Evolutionary conservation across 2,888 invertebrate genomes (phyloP).

Genomic region (Cryptophagus acutangulus): DNA sequence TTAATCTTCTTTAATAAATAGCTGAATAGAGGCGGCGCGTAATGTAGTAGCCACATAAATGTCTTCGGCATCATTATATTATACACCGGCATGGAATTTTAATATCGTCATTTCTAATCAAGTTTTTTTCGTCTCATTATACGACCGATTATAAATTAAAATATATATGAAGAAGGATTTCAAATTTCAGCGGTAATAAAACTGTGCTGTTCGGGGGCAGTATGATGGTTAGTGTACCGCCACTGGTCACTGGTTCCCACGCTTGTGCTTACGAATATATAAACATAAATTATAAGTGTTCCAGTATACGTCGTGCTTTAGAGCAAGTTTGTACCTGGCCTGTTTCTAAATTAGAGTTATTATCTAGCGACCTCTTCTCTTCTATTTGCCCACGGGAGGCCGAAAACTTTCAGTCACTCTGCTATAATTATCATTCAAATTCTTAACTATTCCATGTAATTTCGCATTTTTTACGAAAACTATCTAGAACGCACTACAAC

Average conservation of each 20-base stretch:
- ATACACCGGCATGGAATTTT: slow-evolving; percentile 2
- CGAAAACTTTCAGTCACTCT: not conserved
- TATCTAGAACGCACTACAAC: no score
- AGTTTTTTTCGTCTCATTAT: not conserved
- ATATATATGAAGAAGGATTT: not conserved
- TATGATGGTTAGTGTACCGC: no score
- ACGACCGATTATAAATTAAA: not conserved
- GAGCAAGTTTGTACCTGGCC: slow-evolving; percentile 25
- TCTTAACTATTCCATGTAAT: not conserved
- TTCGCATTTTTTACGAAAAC: no score
- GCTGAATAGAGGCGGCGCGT: not conserved
- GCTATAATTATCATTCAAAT: not conserved
- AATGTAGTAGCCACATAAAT: slow-evolving; percentile 2
- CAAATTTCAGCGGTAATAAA: no score
- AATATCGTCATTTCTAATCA: not conserved
- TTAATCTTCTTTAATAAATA: slow-evolving; percentile 3
- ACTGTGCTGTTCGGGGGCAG: no score
- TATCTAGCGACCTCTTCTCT: slow-evolving; percentile 23
- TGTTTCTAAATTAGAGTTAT: slow-evolving; percentile 35
- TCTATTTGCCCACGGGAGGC: slow-evolving; percentile 26
- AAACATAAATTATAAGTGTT: slow-evolving; percentile 6
- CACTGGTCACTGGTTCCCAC: slow-evolving; percentile 7
- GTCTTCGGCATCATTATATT: slow-evolving; percentile 4
- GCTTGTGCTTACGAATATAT: not conserved
- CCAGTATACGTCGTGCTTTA: slow-evolving; percentile 2